A percentile compares a stretch with the other conserved stretches of the same genome.
Conservation (phyloP, 1,140 invertebrate genomes). For the Papilio machaon region DNA sequence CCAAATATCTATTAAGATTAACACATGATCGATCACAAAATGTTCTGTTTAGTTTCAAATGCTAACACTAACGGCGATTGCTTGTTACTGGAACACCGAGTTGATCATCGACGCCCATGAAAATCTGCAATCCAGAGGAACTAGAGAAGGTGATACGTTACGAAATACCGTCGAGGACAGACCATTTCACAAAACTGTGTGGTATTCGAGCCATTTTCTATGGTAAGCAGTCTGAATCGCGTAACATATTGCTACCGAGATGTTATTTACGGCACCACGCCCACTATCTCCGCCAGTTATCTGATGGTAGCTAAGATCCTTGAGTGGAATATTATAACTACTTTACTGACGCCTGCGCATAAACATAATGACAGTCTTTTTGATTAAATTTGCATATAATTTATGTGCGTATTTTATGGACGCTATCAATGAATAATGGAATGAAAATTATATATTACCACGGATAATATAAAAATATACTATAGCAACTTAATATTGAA, state of each 20-base stretch:
- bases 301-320: neutral
- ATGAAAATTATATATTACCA: neutral
- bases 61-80: neutral
- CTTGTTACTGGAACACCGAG: neutral
- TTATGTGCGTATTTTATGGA: neutral
- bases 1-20: neutral
- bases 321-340: neutral
- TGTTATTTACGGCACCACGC: neutral
- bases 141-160: too few relatives aligned
- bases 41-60: neutral
- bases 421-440: neutral
- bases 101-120: too few relatives aligned
- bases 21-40: neutral
- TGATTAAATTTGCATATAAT: conserved; percentile 11
- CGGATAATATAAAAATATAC: neutral
- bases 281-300: neutral
- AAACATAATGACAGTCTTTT: conserved; percentile 8
- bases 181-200: too few relatives aligned
- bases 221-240: neutral
- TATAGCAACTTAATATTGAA: too few relatives aligned
- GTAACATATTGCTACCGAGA: neutral
- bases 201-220: neutral
- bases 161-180: too few relatives aligned
- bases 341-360: conserved; percentile 6
- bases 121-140: too few relatives aligned